Conservation (phyloP, 2,113 vertebrate species). For the Setophaga kirtlandii region DNA sequence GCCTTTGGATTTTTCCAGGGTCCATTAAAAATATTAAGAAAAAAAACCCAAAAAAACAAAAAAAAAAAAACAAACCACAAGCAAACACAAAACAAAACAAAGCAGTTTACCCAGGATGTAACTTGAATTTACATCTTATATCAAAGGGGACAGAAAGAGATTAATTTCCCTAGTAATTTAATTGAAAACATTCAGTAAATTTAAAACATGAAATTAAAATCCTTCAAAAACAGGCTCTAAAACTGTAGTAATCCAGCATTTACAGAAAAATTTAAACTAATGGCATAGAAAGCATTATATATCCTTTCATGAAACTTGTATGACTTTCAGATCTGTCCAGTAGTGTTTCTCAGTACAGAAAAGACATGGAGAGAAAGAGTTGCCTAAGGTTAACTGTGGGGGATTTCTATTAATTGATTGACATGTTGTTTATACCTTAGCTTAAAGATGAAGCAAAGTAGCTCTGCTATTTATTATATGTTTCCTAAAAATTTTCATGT, state of each 20-base stretch:
- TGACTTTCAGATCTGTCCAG: background rate
- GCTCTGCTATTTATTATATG: background rate
- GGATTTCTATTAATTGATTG: background rate
- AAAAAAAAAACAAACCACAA: background rate
- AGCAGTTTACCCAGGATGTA: background rate
- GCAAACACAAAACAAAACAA: background rate
- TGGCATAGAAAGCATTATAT: background rate
- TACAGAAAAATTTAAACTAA: background rate
- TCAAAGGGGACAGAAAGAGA: background rate
- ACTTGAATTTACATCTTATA: background rate
- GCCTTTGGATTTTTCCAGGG: background rate
- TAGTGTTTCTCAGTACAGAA: background rate
- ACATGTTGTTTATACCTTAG: background rate
- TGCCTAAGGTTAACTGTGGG: background rate
- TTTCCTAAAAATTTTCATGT: background rate
- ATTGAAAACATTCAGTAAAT: background rate
- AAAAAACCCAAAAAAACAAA: background rate
- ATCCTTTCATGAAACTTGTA: background rate
- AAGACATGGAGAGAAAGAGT: background rate
- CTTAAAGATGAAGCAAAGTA: background rate
- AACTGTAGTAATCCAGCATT: background rate
- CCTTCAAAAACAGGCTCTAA: background rate
- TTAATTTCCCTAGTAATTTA: background rate
- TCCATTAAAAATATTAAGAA: background rate
- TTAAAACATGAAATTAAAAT: background rate